Evolutionary conservation across 2,888 invertebrate genomes (phyloP), one percentile per base, ranked within the genome.

Genomic region (Leptothorax acervorum): DNA sequence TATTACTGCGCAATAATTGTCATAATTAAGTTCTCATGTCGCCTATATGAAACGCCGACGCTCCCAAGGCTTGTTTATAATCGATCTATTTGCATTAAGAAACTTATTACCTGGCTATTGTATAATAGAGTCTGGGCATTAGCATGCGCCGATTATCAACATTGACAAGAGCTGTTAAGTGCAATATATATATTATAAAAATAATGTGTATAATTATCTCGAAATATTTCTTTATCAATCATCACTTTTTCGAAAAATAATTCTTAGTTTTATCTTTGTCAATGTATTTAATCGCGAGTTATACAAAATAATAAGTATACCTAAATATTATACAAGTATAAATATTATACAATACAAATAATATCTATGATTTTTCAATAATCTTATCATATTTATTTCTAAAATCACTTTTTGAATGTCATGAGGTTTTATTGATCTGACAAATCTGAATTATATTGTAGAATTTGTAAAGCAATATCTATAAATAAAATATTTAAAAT

Each of bases 81-180:
- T 78, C 83, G 85, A 82, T 83, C 73, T 71, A 87, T 88, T 83
- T 85, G 76, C 86, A 86, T 86, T 85, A 81, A 92, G 89, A 90
- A 93, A 92, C 90, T 92, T 91, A 93, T 94, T 92, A 92, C 87
- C 85, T 57, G 42, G 81, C 68, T 85, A 91, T 92, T 92, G 89
- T 91, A 88, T 90, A 91, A 92, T 87, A 89, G 86, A 82, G 68
- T 90, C 86, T 89, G 87, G 86, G 86, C 83, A 89, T 89, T 89
- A 90, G 89, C 92, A 87, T 91, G 88, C 74, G 81, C 62, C 39
- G n/a, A 42, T 60, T 82, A 70, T 84, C 66, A 42, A 45, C n/a
- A 73, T 23, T 65, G 62, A 81, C 63, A 68, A 55, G n/a, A n/a
- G 15, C 12, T 55, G 45, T n/a, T 53, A 66, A 79, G 48, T 42